Evolutionary conservation across 2,888 invertebrate species (phyloP).

Genomic region (Nomada fabriciana): DNA sequence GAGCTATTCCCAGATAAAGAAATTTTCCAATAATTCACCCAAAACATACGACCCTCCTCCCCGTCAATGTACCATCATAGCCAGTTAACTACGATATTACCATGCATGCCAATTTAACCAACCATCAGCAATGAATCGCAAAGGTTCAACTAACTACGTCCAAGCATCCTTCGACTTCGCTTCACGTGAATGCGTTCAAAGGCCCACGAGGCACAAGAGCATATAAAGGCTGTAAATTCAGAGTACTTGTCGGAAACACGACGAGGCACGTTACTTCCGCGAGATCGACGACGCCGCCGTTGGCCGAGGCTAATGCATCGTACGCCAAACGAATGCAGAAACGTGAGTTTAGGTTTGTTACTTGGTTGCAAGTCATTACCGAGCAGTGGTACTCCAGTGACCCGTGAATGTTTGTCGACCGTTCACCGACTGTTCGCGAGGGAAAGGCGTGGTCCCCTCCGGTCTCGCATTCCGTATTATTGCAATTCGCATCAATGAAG

Average conservation of each 20-base stretch:
- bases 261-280: constrained; percentile 65
- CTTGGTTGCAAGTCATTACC: constrained; percentile 68
- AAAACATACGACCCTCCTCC: neutral
- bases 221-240: constrained; percentile 27
- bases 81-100: neutral
- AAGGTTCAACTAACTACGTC: constrained; percentile 20
- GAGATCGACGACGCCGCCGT: constrained; percentile 43
- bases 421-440: constrained; percentile 78
- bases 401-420: constrained; percentile 82
- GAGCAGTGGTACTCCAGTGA: constrained; percentile 79
- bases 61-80: neutral
- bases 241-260: constrained; percentile 49
- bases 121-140: constrained; percentile 4
- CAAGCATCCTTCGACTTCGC: neutral
- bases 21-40: neutral
- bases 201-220: neutral
- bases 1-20: neutral
- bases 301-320: constrained; percentile 35
- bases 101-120: neutral
- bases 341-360: constrained; percentile 61
- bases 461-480: constrained; percentile 77
- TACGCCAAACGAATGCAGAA: constrained; percentile 53
- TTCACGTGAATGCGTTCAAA: neutral
- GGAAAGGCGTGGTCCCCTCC: constrained; percentile 82
- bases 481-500: constrained; percentile 65